Evolutionary conservation across 1,140 invertebrate species (phyloP).

Genomic region (Drosophila mayri): DNA sequence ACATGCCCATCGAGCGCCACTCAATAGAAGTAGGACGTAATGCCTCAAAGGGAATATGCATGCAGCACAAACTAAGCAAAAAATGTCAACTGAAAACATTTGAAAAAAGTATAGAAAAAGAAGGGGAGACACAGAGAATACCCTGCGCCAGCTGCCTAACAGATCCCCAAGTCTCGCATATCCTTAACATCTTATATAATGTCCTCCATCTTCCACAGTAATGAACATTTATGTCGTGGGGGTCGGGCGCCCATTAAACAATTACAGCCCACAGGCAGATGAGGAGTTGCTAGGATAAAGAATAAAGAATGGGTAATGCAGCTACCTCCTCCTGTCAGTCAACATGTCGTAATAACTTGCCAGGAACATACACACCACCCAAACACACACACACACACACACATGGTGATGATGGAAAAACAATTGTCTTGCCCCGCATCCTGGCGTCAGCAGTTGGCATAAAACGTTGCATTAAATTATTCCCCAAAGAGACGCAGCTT

Average conservation of each 20-base stretch:
- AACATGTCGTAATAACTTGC: slow-evolving; percentile 38
- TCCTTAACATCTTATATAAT: neutral
- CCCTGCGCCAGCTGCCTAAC: neutral
- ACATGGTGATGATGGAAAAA: slow-evolving; percentile 18
- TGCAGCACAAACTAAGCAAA: neutral
- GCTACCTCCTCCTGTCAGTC: slow-evolving; percentile 28
- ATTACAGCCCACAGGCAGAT: slow-evolving; percentile 11
- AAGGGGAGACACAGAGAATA: neutral
- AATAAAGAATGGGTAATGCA: neutral
- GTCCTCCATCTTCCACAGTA: neutral
- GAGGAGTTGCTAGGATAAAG: neutral
- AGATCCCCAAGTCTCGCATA: neutral
- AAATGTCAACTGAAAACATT: slow-evolving; percentile 5
- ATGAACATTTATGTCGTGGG: slow-evolving; percentile 25
- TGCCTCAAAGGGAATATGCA: slow-evolving; percentile 8
- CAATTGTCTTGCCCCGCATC: slow-evolving; percentile 10
- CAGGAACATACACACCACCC: neutral
- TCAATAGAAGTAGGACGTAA: slow-evolving; percentile 14
- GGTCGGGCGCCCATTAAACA: slow-evolving; percentile 1
- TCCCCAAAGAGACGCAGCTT: neutral
- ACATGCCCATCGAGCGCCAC: slow-evolving; percentile 5
- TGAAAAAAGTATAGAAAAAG: neutral
- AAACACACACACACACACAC: no score
- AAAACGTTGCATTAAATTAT: slow-evolving; percentile 29
- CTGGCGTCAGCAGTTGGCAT: slow-evolving; percentile 5